Conservation (phyloP, 2,113 vertebrate genomes). For the Apus apus region DNA sequence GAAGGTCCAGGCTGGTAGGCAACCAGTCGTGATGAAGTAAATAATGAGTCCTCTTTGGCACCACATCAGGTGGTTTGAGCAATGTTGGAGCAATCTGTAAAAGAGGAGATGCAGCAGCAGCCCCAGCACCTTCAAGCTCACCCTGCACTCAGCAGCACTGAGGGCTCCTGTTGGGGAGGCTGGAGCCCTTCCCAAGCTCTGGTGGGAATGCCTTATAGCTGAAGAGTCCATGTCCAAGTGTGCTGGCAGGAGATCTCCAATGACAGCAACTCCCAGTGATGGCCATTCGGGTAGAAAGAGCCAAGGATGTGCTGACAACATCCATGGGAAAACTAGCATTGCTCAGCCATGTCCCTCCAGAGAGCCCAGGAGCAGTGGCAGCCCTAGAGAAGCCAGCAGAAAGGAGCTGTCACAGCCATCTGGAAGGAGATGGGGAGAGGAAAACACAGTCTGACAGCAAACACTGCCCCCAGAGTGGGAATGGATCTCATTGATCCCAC, state of each 20-base stretch:
- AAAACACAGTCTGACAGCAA: neutral
- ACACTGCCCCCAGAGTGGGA: neutral
- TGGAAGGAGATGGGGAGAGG: neutral
- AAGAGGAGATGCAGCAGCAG: neutral
- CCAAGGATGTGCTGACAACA: neutral
- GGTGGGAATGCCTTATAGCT: no score
- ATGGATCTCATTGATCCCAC: neutral
- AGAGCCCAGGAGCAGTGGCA: neutral
- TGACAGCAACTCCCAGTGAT: neutral
- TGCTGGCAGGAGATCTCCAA: neutral
- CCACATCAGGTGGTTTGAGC: fast-evolving
- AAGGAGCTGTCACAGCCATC: neutral
- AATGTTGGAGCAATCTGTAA: fast-evolving
- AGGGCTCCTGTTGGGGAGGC: no score
- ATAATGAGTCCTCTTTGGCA: fast-evolving
- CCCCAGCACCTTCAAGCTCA: neutral
- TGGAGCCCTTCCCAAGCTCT: neutral
- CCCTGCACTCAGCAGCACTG: fast-evolving
- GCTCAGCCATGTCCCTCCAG: neutral
- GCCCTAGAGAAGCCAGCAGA: neutral
- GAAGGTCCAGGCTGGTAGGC: neutral
- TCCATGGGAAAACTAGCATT: neutral
- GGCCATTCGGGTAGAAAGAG: fast-evolving
- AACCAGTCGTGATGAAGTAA: neutral
- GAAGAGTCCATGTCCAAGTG: neutral